Conservation (phyloP, 2,113 vertebrate genomes). For the Apeltes quadracus region DNA sequence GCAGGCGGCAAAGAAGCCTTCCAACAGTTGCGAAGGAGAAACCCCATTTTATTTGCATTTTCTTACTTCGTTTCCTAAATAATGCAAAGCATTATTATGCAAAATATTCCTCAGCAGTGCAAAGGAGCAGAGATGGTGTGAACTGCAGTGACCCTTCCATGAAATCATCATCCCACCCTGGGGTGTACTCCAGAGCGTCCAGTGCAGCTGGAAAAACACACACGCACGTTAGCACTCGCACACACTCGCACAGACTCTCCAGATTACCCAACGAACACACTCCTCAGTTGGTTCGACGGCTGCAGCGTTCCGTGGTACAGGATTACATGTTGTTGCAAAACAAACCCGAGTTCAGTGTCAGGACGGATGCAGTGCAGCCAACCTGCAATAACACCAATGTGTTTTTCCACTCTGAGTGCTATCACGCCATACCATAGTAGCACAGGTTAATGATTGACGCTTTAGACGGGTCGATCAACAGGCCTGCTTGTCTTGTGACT, state of each 20-base stretch:
- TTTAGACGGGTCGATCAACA: slow-evolving; percentile 33
- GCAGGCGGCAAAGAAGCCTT: slow-evolving; percentile 18
- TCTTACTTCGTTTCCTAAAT: not conserved
- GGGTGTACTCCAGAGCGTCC: slow-evolving; percentile 45
- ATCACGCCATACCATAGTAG: slow-evolving; percentile 24
- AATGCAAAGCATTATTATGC: slow-evolving; percentile 23
- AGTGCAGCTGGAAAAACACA: slow-evolving; percentile 64
- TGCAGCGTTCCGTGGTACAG: slow-evolving; percentile 40
- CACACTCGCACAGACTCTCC: slow-evolving; percentile 14
- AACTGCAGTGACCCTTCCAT: slow-evolving; percentile 56
- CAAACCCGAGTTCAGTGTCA: slow-evolving; percentile 53
- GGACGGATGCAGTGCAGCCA: slow-evolving; percentile 37
- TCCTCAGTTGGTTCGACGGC: slow-evolving; percentile 41
- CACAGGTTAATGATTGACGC: slow-evolving; percentile 67
- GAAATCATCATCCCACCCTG: slow-evolving; percentile 46
- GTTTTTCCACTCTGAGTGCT: slow-evolving; percentile 64
- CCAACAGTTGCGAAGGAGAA: slow-evolving; percentile 17
- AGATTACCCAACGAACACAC: slow-evolving; percentile 50
- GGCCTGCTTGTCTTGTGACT: slow-evolving; percentile 21
- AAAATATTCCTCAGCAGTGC: slow-evolving; percentile 41
- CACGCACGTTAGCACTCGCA: slow-evolving; percentile 14
- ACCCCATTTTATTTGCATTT: slow-evolving; percentile 26
- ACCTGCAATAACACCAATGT: slow-evolving; percentile 42
- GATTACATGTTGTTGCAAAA: slow-evolving; percentile 69
- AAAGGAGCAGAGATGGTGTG: slow-evolving; percentile 41